phyloP scores from a whole-genome alignment of 2,888 invertebrate species.

The Altica lythri region DNA sequence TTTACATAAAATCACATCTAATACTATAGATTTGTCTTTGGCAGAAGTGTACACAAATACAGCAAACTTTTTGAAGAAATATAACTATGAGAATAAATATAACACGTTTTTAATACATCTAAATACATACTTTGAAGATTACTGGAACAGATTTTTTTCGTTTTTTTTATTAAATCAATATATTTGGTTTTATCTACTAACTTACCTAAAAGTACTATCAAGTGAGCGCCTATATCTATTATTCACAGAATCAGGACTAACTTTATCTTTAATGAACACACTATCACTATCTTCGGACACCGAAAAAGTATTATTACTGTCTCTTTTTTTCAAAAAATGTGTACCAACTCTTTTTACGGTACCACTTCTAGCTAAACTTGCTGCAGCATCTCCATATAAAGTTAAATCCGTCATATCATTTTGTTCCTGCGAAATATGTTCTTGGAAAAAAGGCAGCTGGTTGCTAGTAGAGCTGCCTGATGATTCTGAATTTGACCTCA shows the following conservation, averaged over 20 bases:
- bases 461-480: conserved; percentile 46
- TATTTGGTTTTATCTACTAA: too few relatives aligned
- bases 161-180: too few relatives aligned
- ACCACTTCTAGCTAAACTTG: conserved; percentile 49
- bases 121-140: too few relatives aligned
- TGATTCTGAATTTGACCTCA: conserved; percentile 47
- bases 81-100: too few relatives aligned
- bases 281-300: conserved; percentile 24
- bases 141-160: too few relatives aligned
- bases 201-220: conserved; percentile 39
- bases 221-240: conserved; percentile 36
- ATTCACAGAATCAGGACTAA: conserved; percentile 32
- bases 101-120: too few relatives aligned
- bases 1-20: too few relatives aligned
- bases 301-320: conserved; percentile 27
- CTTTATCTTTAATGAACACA: conserved; percentile 20
- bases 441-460: conserved; percentile 47
- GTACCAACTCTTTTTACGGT: conserved; percentile 51
- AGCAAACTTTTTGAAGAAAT: too few relatives aligned
- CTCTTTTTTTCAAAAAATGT: conserved; percentile 38
- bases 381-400: conserved; percentile 48
- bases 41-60: too few relatives aligned
- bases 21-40: too few relatives aligned
- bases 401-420: conserved; percentile 44
- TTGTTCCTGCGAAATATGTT: conserved; percentile 39